Conservation (phyloP, 1,140 invertebrate genomes). For the Drosophila lowei region DNA sequence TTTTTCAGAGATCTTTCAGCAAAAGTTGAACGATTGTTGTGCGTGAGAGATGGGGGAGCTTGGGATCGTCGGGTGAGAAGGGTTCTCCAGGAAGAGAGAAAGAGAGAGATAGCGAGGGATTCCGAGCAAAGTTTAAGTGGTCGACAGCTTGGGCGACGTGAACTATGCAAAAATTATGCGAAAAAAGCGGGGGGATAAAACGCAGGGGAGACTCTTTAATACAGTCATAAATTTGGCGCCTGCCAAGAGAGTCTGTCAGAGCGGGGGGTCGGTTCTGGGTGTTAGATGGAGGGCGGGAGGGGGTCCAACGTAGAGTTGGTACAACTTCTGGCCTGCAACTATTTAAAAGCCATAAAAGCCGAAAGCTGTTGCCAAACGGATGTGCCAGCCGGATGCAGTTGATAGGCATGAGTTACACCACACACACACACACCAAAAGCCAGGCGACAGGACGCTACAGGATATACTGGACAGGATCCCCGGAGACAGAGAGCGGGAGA, state of each 20-base stretch:
- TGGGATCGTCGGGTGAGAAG: too few species aligned
- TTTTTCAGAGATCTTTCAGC: slow-evolving; percentile 8
- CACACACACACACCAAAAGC: slow-evolving; percentile 2
- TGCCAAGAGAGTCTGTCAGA: slow-evolving; percentile 63
- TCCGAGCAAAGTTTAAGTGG: slow-evolving; percentile 17
- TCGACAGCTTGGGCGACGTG: slow-evolving; percentile 56
- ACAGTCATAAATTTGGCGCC: slow-evolving; percentile 72
- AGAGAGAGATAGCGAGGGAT: neutral
- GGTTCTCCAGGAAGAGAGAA: neutral
- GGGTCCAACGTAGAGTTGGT: slow-evolving; percentile 2
- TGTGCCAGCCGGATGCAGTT: slow-evolving; percentile 75
- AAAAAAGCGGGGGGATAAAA: slow-evolving; percentile 15
- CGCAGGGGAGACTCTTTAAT: slow-evolving; percentile 61
- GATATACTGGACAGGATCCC: slow-evolving; percentile 20
- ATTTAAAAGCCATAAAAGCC: slow-evolving; percentile 81
- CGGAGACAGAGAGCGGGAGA: neutral
- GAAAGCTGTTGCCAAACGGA: slow-evolving; percentile 79
- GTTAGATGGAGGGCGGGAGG: neutral
- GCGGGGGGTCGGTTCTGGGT: slow-evolving; percentile 32
- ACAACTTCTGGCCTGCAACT: slow-evolving; percentile 56
- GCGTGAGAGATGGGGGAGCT: too few species aligned
- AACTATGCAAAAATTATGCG: slow-evolving; percentile 76
- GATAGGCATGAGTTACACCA: slow-evolving; percentile 70
- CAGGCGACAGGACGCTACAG: slow-evolving; percentile 5
- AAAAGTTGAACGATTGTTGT: slow-evolving; percentile 5